Evolutionary conservation across 2,113 vertebrate species (phyloP), one percentile per base, ranked within the genome.

Genomic region (Aix galericulata): DNA sequence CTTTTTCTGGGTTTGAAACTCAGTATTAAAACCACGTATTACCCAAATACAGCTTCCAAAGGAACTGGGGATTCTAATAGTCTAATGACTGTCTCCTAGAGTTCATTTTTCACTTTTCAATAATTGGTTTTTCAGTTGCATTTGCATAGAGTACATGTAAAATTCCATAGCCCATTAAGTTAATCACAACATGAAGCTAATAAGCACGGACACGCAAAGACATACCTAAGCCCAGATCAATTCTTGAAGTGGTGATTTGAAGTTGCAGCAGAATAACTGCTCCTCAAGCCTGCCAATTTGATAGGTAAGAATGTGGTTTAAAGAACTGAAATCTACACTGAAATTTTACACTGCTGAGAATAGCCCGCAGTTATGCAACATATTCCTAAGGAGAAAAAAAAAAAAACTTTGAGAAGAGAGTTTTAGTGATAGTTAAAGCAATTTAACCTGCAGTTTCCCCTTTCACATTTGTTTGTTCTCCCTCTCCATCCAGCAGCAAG

Each of bases 41-140:
- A 91, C 88, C 94, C 82, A 93, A 91, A 96, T 8, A 36, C 86
- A 46, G 95, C 82, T 92, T 96, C 95, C 93, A 97, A 88, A 96
- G 93, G 94, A 97, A 95, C 89, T 86, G 46, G 90, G 94, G 96
- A 95, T 95, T 97, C 95, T 95, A 91, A 88, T 78, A 95, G 87
- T 93, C 92, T 97, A 97, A 98, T 96, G 96, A 97, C 97, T 98
- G 96, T 96, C 97, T 97, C 92, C 87, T 91, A 10, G 42, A 98
- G 96, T 98, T 98, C 97, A 98, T 98, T 98, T 98, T 96, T 98
- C 97, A 98, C 93, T 95, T 93, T 86, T 95, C 97, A 88, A 94
- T 98, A 98, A 98, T 97, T 98, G 97, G 95, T 95, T 97, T 97
- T 97, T 97, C 97, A 96, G 95, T 74, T 97, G 94, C 91, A 96